A percentile compares a stretch with the other conserved stretches of the same genome.
These are phyloP conservation scores for Drosophila burlai DNA, from an alignment of 1,140 invertebrate species.

Conservation along the genomic window DNA sequence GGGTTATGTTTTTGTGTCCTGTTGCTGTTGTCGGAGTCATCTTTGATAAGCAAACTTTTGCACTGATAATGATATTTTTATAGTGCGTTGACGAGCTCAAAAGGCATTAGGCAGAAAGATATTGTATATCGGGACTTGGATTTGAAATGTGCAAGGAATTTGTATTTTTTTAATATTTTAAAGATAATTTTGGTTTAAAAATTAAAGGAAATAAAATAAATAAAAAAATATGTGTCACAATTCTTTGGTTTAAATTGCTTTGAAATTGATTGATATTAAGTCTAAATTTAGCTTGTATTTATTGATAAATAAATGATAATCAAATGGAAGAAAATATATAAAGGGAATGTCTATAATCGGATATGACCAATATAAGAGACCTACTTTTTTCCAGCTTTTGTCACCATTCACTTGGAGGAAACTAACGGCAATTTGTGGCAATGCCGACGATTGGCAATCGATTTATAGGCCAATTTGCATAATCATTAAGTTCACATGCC, in stretches of 20 bases:
- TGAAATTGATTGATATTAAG: no score
- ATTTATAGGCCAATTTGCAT: constrained; percentile 81
- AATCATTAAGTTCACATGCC: constrained; percentile 75
- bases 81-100: constrained; percentile 79
- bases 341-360: background rate
- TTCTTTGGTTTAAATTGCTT: background rate
- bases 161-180: background rate
- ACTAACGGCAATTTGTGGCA: constrained; percentile 63
- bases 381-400: constrained; percentile 30
- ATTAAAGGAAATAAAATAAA: background rate
- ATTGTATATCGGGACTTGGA: background rate
- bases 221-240: no score
- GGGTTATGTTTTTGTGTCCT: constrained; percentile 36
- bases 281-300: no score
- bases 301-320: no score
- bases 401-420: constrained; percentile 38
- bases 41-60: constrained; percentile 74
- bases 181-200: background rate
- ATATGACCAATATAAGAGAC: background rate
- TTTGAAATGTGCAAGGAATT: background rate
- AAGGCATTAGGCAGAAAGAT: constrained; percentile 45
- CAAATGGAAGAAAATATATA: background rate
- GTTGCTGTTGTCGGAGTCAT: constrained; percentile 47
- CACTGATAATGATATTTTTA: constrained; percentile 83
- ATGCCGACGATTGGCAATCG: constrained; percentile 69